Evolutionary conservation across 2,888 invertebrate genomes (phyloP).

Genomic region (Nemapogon koenigi): DNA sequence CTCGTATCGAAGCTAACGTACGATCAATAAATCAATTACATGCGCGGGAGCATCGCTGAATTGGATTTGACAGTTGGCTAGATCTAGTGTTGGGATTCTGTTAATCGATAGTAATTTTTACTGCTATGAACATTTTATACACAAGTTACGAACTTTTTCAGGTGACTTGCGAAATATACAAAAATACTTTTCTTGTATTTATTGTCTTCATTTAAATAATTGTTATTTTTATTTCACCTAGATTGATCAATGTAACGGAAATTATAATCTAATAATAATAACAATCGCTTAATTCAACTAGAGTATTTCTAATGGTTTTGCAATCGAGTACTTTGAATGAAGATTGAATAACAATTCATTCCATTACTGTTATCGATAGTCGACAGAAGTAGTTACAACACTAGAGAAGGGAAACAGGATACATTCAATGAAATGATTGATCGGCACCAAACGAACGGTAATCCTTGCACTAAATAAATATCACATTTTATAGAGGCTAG

Average conservation of each 20-base stretch:
- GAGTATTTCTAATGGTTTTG: too few species aligned
- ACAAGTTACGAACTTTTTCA: not conserved
- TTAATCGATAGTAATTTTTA: conserved; percentile 8
- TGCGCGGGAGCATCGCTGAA: conserved; percentile 58
- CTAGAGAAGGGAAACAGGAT: conserved; percentile 57
- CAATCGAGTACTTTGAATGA: too few species aligned
- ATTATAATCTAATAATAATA: too few species aligned
- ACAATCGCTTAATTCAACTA: too few species aligned
- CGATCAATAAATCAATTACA: conserved; percentile 65
- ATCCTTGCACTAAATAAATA: conserved; percentile 56
- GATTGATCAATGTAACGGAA: too few species aligned
- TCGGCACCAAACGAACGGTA: conserved; percentile 54
- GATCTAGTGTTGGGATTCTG: conserved; percentile 31
- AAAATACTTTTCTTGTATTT: too few species aligned
- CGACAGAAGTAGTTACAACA: conserved; percentile 23
- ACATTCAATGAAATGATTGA: conserved; percentile 63
- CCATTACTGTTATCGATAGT: conserved; percentile 12
- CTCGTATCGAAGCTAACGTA: conserved; percentile 61
- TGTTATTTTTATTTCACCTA: too few species aligned
- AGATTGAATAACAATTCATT: too few species aligned
- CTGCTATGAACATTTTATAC: not conserved
- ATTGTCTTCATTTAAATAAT: too few species aligned
- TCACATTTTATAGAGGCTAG: conserved; percentile 13
- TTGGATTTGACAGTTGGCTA: conserved; percentile 61
- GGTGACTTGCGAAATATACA: too few species aligned